Evolutionary conservation across 2,113 vertebrate species (phyloP).

Genomic region (Stegostoma tigrinum): DNA sequence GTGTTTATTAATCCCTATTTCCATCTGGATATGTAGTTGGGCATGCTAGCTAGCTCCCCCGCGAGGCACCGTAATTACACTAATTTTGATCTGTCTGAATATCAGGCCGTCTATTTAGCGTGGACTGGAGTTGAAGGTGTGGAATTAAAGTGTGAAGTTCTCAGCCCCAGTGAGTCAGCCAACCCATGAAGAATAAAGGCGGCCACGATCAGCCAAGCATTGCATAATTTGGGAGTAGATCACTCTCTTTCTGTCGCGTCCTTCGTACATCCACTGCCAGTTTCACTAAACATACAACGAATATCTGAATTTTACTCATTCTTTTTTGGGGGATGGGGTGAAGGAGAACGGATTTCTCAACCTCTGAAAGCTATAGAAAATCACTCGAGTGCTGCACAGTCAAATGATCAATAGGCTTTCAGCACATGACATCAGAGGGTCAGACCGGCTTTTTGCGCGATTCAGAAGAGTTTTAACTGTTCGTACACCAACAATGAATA

Average conservation of each 20-base stretch:
- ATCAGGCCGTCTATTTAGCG: slow-evolving; percentile 45
- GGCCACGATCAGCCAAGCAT: neutral
- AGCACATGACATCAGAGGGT: slow-evolving; percentile 13
- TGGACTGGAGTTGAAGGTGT: slow-evolving; percentile 42
- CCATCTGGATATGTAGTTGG: neutral
- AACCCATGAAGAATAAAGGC: neutral
- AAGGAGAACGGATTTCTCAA: neutral
- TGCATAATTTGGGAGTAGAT: neutral
- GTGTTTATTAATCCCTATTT: neutral
- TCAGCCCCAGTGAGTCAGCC: neutral
- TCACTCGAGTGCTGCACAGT: neutral
- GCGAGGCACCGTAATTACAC: neutral
- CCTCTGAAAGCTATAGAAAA: neutral
- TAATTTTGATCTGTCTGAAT: neutral
- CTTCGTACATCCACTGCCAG: neutral
- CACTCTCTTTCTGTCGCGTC: neutral
- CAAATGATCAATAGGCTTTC: neutral
- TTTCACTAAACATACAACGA: neutral
- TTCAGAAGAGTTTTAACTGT: slow-evolving; percentile 19
- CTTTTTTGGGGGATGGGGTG: neutral
- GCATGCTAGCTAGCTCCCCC: neutral
- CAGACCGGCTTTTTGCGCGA: slow-evolving; percentile 25
- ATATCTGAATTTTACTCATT: neutral
- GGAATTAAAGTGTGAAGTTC: slow-evolving; percentile 39
- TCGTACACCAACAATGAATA: neutral